Percentiles rank a stretch among this genome's conserved stretches.
Evolutionary conservation across 2,113 vertebrate genomes (phyloP).

Genomic region (Poecilia latipinna): DNA sequence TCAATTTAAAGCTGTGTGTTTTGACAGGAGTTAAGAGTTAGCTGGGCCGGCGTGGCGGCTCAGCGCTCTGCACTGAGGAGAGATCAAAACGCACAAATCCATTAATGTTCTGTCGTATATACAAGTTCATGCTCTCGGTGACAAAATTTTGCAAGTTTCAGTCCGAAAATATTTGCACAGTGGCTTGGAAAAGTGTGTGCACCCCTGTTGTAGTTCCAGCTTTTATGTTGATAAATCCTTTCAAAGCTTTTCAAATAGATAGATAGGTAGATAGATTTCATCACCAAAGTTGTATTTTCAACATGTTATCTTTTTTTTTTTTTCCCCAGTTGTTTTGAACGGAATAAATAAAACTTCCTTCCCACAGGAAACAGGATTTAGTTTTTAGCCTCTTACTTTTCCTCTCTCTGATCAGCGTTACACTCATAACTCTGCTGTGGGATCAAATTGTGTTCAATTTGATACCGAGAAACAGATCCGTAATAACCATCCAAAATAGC

Average conservation of each 20-base stretch:
- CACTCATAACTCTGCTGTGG: background rate
- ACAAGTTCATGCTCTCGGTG: background rate
- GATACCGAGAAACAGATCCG: conserved; percentile 46
- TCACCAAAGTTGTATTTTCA: background rate
- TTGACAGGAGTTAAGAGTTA: conserved; percentile 89
- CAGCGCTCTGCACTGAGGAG: conserved; percentile 72
- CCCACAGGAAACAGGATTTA: conserved; percentile 5
- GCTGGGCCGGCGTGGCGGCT: conserved; percentile 72
- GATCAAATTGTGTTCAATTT: conserved; percentile 57
- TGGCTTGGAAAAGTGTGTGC: too few relatives aligned
- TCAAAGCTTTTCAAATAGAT: background rate
- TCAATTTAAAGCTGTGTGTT: conserved; percentile 87
- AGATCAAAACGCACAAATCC: conserved; percentile 58
- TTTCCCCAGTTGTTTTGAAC: background rate
- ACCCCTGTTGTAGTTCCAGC: too few relatives aligned
- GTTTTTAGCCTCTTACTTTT: background rate
- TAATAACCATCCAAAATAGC: conserved; percentile 32
- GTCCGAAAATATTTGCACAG: background rate
- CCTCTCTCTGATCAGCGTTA: background rate
- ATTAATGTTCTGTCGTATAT: background rate
- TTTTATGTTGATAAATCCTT: too few relatives aligned
- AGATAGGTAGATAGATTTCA: too few relatives aligned
- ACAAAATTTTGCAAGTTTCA: background rate
- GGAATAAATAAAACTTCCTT: background rate
- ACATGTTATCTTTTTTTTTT: background rate